phyloP scores from a whole-genome alignment of 2,113 vertebrate genomes.

The Chamaea fasciata region DNA sequence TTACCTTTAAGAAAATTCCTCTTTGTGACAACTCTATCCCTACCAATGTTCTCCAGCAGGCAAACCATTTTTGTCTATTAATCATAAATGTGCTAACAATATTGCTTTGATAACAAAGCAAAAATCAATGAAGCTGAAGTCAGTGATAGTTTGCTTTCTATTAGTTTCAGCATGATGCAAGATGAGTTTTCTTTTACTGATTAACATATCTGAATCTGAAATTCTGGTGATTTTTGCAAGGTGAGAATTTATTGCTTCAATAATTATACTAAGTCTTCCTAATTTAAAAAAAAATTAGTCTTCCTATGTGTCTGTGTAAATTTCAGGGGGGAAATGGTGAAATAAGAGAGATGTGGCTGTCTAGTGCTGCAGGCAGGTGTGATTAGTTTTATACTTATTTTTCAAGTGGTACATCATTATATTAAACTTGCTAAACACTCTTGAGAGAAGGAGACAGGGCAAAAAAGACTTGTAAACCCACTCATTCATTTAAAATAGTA shows the following conservation, averaged over 20 bases:
- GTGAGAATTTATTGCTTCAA: neutral
- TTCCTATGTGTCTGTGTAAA: neutral
- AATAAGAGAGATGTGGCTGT: neutral
- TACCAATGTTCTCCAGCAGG: neutral
- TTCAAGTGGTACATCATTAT: neutral
- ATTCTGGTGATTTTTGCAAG: neutral
- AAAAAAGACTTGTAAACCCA: neutral
- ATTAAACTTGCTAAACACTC: neutral
- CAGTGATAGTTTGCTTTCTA: neutral
- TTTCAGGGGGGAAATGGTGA: neutral
- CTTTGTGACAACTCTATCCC: neutral
- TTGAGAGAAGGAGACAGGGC: neutral
- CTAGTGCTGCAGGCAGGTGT: neutral
- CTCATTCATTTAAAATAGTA: neutral
- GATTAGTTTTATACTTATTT: neutral
- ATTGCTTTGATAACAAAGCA: neutral
- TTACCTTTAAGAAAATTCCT: neutral
- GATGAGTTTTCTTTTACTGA: neutral
- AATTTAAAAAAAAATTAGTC: neutral
- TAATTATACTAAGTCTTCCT: neutral
- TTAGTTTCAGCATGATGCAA: neutral
- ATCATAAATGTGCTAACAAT: neutral
- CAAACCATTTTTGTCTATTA: neutral
- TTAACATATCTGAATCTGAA: neutral
- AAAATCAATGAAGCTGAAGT: neutral